A percentile compares a stretch with the other conserved stretches of the same genome.
Evolutionary conservation across 2,113 vertebrate genomes (phyloP).

Genomic region (Toxotes jaculatrix): DNA sequence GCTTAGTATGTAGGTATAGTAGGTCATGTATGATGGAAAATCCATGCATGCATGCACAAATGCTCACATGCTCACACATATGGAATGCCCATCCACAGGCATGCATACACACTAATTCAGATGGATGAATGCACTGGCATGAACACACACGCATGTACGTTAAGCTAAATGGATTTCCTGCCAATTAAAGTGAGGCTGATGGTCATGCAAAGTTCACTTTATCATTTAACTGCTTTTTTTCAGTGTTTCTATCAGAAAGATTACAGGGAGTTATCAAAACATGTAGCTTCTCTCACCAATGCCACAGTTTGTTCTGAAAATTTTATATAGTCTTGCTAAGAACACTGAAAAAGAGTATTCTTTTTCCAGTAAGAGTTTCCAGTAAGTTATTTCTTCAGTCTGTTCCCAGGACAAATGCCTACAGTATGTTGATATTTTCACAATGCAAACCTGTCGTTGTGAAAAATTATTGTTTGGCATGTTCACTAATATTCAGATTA

Average conservation of each 20-base stretch:
- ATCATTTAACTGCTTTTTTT: neutral
- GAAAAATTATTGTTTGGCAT: no score
- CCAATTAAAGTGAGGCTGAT: conserved; percentile 14
- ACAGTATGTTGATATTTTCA: neutral
- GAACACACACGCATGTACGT: conserved; percentile 27
- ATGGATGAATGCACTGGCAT: conserved; percentile 34
- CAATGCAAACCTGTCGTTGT: neutral
- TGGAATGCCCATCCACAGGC: conserved; percentile 52
- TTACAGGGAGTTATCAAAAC: neutral
- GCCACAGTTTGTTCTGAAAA: neutral
- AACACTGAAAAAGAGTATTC: neutral
- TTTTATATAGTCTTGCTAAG: neutral
- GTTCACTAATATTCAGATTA: neutral
- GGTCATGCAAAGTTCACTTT: conserved; percentile 10
- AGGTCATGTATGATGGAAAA: conserved; percentile 76
- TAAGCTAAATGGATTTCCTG: conserved; percentile 12
- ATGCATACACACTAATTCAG: conserved; percentile 35
- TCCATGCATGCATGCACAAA: conserved; percentile 51
- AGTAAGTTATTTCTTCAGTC: neutral
- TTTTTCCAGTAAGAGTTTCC: no score
- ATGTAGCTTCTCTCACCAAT: neutral
- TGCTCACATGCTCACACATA: conserved; percentile 58
- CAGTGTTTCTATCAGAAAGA: neutral
- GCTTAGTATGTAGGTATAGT: conserved; percentile 21
- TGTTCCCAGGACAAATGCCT: neutral